A percentile compares a stretch with the other conserved stretches of the same genome.
Evolutionary conservation across 2,797 vertebrate species (phyloP).

Genomic region (Lacerta bilineata): DNA sequence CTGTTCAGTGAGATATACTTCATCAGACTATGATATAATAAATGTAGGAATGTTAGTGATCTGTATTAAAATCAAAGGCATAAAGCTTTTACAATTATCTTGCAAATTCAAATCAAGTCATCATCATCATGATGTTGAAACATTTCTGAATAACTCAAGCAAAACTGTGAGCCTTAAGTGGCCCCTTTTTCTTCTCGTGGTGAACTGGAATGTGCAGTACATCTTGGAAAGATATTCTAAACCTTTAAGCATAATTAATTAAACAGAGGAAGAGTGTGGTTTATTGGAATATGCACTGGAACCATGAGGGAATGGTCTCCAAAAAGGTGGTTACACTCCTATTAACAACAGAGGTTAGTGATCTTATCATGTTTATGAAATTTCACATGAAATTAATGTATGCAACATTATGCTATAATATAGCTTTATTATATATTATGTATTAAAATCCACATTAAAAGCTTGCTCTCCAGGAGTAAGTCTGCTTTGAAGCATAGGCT

Average conservation of each 20-base stretch:
- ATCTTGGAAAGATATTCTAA: slow-evolving; percentile 76
- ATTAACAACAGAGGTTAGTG: fast-evolving
- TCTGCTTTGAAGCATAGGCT: not conserved
- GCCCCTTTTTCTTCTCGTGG: slow-evolving; percentile 56
- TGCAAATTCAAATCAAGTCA: not conserved
- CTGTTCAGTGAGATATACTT: not conserved
- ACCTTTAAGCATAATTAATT: slow-evolving; percentile 82
- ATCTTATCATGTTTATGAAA: slow-evolving; percentile 26
- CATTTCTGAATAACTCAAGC: slow-evolving; percentile 41
- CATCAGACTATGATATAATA: slow-evolving; percentile 10
- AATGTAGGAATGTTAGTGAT: not conserved
- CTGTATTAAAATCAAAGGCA: slow-evolving; percentile 33
- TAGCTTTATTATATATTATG: not conserved
- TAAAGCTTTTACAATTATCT: not conserved
- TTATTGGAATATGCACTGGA: slow-evolving; percentile 45
- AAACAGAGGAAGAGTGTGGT: slow-evolving; percentile 57
- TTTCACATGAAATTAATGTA: not conserved
- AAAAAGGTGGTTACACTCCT: slow-evolving; percentile 40
- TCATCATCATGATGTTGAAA: not conserved
- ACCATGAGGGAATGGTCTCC: slow-evolving; percentile 36
- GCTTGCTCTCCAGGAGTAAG: slow-evolving; percentile 5
- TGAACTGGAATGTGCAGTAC: slow-evolving; percentile 82
- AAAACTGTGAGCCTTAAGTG: slow-evolving; percentile 29
- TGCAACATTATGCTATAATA: no score
- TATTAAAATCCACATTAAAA: slow-evolving; percentile 11